Conservation (phyloP, 2,888 invertebrate species). For the Noctua pronuba region DNA sequence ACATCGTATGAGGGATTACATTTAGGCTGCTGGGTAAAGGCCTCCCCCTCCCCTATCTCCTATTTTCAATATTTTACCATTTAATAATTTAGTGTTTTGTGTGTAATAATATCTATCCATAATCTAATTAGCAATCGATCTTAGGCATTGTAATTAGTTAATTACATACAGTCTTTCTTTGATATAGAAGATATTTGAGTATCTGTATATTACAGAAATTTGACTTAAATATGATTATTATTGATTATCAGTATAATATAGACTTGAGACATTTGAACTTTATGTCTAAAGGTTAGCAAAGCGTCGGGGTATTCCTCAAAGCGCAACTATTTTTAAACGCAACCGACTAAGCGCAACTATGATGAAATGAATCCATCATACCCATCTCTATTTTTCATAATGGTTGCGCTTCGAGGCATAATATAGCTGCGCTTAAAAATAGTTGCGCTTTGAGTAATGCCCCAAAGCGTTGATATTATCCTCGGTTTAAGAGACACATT, state of each 20-base stretch:
- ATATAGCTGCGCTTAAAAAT: no score
- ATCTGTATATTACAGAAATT: neutral
- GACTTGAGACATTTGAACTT: neutral
- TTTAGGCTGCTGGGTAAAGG: no score
- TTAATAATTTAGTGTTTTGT: neutral
- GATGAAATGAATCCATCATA: no score
- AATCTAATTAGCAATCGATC: neutral
- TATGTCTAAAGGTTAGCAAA: neutral
- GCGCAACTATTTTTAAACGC: no score
- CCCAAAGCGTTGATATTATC: neutral
- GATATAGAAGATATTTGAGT: neutral
- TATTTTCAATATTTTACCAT: neutral
- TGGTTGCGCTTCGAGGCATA: no score
- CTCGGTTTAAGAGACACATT: neutral
- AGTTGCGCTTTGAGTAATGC: no score
- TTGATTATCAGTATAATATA: neutral
- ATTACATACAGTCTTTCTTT: slow-evolving; percentile 3
- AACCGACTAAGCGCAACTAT: no score
- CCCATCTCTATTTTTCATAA: no score
- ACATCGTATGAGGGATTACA: no score
- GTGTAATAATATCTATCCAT: neutral
- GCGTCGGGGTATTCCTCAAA: no score
- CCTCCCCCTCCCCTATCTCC: no score
- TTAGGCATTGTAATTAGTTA: slow-evolving; percentile 3
- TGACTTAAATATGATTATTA: neutral